Evolutionary conservation across 2,888 invertebrate species (phyloP), one percentile per base, ranked within the genome.

Genomic region (Microdon myrmicae): DNA sequence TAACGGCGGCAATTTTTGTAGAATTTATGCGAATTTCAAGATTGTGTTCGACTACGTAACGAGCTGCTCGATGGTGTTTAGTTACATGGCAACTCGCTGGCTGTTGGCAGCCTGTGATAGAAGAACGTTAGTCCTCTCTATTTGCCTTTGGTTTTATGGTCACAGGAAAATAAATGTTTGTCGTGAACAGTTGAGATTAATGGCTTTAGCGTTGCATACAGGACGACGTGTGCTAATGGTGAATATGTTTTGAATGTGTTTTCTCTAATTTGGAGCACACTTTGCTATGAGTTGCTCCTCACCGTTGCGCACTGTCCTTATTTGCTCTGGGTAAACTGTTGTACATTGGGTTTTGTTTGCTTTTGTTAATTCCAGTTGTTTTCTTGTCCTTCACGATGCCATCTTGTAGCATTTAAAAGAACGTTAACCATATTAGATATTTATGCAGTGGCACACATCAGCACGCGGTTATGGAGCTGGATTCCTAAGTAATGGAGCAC

Each of bases 141-240:
- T 64, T 64, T 64, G 64, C 38, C 41, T 64, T 64, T 58, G 58
- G 64, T 45, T 64, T 64, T 64, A 64, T 64, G 64, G 64, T 58
- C 64, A 64, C 58, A 64, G 51, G 38, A 58, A 38, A 53, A 53
- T 58, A 58, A 64, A 64, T 64, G 58, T 64, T 64, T 58, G 43
- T 41, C 47, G 32, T 26, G 37, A 58, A 64, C 64, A 41, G 56
- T 64, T 53, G 47, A 47, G 64, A 58, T 47, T 56, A 64, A 64
- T 58, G 26, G 19, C 23, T 22, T 12, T 7, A 8, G 34, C 7
- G 7, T 23, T n/a, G 22, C 31, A 16, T 28, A 31, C 14, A 32
- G 32, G 17, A 28, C 51, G 29, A n/a, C n/a, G n/a, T n/a, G n/a
- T n/a, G n/a, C n/a, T n/a, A n/a, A n/a, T n/a, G n/a, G n/a, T n/a